Evolutionary conservation across 2,888 invertebrate species (phyloP), one percentile per base, ranked within the genome.

Genomic region (Steinernema hermaphroditum): DNA sequence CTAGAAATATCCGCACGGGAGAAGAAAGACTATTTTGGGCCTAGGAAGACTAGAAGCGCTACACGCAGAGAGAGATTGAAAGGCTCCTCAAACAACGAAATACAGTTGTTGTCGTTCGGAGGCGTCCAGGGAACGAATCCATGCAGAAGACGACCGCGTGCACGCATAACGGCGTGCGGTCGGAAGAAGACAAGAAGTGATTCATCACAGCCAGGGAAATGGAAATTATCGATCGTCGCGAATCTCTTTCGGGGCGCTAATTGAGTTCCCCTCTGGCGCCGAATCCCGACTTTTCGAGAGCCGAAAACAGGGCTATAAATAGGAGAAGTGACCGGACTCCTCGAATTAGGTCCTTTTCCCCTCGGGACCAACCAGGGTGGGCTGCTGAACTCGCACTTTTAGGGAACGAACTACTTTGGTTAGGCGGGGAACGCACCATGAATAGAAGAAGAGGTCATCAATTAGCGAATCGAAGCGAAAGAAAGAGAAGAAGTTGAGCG

Each of bases 221-320:
- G 54, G 54, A 54, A 9, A 24, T 24, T 24, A 54, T 54, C 54
- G 54, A 54, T 27, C 27, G 54, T 4, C 46, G 46, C 54, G 54
- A 9, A 54, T 54, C 54, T 54, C 54, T 6, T 24, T 54, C 27
- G 54, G 19, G 22, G 54, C 54, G 54, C 27, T 54, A 54, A 54
- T 54, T 54, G 27, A 54, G 54, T 54, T 24, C 54, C 27, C 37
- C 37, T 46, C 46, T n/a, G 9, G 46, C 16, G 22, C 16, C 9
- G n/a, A 19, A 16, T 46, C 22, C 22, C 46, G 46, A 41, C 43
- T 12, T 41, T 16, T 41, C 14, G 41, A 41, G 54, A 46, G 37
- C 37, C 37, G 37, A 54, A 27, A 54, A 27, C 6, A 14, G 54
- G 9, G 54, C 9, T 4, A 16, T 27, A 6, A 46, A 46, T 4